Evolutionary conservation across 1,140 invertebrate species (phyloP).

Genomic region (Idris sp.): DNA sequence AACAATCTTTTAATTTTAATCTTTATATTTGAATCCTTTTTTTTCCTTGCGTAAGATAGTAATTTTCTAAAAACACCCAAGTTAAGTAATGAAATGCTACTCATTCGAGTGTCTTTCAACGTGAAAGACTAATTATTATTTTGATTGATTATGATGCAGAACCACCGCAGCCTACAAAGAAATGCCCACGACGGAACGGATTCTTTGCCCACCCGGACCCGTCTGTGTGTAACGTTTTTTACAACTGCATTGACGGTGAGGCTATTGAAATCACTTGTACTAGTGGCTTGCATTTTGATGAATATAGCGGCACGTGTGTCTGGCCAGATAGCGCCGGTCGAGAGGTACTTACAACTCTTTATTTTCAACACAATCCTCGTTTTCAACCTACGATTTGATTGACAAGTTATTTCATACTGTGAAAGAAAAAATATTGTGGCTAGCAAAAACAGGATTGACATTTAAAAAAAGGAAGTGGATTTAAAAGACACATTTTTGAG

Average conservation of each 20-base stretch:
- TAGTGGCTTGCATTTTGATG: slow-evolving; percentile 91
- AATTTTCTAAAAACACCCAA: too few relatives aligned
- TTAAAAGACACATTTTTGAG: too few relatives aligned
- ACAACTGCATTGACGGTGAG: slow-evolving; percentile 92
- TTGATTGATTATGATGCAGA: slow-evolving; percentile 80
- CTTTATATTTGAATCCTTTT: too few relatives aligned
- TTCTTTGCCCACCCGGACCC: slow-evolving; percentile 92
- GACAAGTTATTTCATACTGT: slow-evolving; percentile 8
- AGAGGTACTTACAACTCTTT: slow-evolving; percentile 76
- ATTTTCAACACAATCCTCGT: slow-evolving; percentile 21
- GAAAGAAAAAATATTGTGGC: too few relatives aligned
- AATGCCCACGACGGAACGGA: slow-evolving; percentile 90
- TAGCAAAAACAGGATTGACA: too few relatives aligned
- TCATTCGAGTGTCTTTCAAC: too few relatives aligned
- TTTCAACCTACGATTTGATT: slow-evolving; percentile 26
- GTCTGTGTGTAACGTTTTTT: slow-evolving; percentile 89
- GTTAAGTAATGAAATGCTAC: too few relatives aligned
- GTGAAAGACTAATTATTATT: slow-evolving; percentile 38
- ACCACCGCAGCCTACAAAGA: slow-evolving; percentile 83
- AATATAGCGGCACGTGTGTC: slow-evolving; percentile 90
- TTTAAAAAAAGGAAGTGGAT: too few relatives aligned
- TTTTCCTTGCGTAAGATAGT: too few relatives aligned
- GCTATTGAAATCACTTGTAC: slow-evolving; percentile 89
- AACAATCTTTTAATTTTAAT: too few relatives aligned
- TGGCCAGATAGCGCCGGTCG: slow-evolving; percentile 90